These are phyloP conservation scores for Clarias laeviceps DNA, from an alignment of 2,797 vertebrate genomes.

Conservation along the genomic window DNA sequence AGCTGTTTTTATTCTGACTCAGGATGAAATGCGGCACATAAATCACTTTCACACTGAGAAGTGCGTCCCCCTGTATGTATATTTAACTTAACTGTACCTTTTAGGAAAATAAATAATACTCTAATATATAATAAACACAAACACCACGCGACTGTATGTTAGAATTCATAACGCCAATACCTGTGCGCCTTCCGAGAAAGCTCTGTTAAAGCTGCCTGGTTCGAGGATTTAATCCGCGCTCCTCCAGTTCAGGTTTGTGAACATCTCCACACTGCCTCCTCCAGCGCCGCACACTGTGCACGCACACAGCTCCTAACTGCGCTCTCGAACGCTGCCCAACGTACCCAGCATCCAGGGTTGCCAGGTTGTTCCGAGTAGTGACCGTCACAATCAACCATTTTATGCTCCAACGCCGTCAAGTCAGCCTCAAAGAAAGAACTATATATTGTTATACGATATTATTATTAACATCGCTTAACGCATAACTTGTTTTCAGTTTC, in stretches of 20 bases:
- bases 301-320: conserved; percentile 14
- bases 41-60: conserved; percentile 14
- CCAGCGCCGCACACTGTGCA: conserved; percentile 7
- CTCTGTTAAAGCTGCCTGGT: not conserved
- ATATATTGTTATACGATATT: not conserved
- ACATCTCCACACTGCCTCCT: conserved; percentile 7
- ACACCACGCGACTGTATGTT: not conserved
- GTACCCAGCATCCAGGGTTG: not conserved
- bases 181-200: conserved; percentile 26
- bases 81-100: conserved; percentile 21
- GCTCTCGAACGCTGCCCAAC: conserved; percentile 14
- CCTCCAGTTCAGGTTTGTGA: not conserved
- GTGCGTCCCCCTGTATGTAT: not conserved
- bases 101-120: conserved; percentile 7
- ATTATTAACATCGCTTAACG: not conserved
- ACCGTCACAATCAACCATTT: not conserved
- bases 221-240: conserved; percentile 7
- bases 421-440: not conserved
- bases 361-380: not conserved
- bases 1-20: not conserved
- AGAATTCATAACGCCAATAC: conserved; percentile 23
- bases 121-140: not conserved
- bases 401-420: not conserved
- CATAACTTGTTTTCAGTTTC: not conserved
- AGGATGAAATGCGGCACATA: not conserved